Base-by-base conservation (phyloP, 1,140 invertebrate genomes). In the Ostrea edulis region DNA sequence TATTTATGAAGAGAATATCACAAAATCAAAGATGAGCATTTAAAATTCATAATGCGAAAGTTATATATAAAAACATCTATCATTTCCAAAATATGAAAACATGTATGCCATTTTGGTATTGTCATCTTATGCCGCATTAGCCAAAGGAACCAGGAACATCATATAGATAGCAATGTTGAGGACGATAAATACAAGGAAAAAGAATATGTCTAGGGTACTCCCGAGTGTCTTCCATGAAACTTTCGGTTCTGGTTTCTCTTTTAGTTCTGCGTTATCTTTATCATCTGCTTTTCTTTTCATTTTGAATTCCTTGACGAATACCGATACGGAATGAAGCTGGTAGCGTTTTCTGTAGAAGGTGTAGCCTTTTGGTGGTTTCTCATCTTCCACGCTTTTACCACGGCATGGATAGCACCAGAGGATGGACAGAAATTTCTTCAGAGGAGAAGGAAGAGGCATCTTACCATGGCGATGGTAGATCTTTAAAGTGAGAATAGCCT, bases 161-260 rank as follows among this genome's bases (percentile, higher is more conserved):
- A 84, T 54, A 35, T 71, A 86, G 25, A 89, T 54, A 51, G 51
- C 53, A n/a, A 89, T 71, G n/a, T 84, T 86, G 7, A 86, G 29
- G 71, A 44, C 62, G 25, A 89, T 62, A 51, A 89, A 89, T 5
- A 89, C 8, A 58, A 89, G 65, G 12, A 89, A 89, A 62, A 83
- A 89, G 35, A 89, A 84, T 53, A 86, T 83, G 35, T 89, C 88
- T 52, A 89, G 81, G 14, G 88, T 89, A 12, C 71, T 44, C 35
- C 85, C 88, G 14, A 89, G 58, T 5, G 88, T 89, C 52, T 84
- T 84, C 88, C 88, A 89, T n/a, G 81, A 86, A 9, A 86, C 85
- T 52, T 83, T 83, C 5, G 82, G 44, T 22, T 83, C 82, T 14
- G 52, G 82, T 83, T 83, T 83, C 52, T 83, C 44, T 83, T 83